These are phyloP conservation scores for Andrena bucephala DNA, from an alignment of 2,888 invertebrate genomes.

Conservation along the genomic window DNA sequence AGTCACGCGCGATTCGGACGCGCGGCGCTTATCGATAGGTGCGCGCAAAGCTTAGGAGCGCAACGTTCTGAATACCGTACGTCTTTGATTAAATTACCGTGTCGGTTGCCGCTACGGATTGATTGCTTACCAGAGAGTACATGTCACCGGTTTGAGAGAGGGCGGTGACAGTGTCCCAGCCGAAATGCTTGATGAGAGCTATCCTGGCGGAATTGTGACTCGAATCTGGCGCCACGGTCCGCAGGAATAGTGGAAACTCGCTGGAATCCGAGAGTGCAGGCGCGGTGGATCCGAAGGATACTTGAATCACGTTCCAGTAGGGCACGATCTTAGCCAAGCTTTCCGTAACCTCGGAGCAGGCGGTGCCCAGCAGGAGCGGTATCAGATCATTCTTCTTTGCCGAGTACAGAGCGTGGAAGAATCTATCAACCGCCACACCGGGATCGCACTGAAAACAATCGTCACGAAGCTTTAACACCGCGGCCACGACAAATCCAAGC, in stretches of 20 bases:
- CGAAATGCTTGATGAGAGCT: conserved; percentile 92
- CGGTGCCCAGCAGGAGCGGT: conserved; percentile 94
- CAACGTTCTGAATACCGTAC: neutral
- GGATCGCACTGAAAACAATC: conserved; percentile 92
- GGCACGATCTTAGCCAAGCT: conserved; percentile 96
- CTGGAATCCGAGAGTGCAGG: conserved; percentile 95
- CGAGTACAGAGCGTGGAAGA: conserved; percentile 96
- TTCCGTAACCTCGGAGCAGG: conserved; percentile 96
- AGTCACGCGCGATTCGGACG: neutral
- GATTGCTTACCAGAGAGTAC: conserved; percentile 89
- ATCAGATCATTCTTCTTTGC: conserved; percentile 90
- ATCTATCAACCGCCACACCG: conserved; percentile 95
- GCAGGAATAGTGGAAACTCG: conserved; percentile 95
- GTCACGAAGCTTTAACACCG: neutral
- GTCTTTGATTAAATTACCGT: conserved; percentile 14
- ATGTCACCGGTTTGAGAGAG: conserved; percentile 95
- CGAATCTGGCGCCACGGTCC: conserved; percentile 95
- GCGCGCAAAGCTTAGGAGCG: neutral
- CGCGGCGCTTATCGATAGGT: neutral
- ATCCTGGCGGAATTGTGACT: conserved; percentile 95
- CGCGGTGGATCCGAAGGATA: conserved; percentile 95
- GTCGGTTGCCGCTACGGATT: neutral
- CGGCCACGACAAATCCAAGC: neutral
- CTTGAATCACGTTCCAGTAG: conserved; percentile 97
- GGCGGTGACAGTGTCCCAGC: conserved; percentile 95